These are phyloP conservation scores for Lochmaea crataegi DNA, from an alignment of 2,888 invertebrate genomes.

Conservation along the genomic window DNA sequence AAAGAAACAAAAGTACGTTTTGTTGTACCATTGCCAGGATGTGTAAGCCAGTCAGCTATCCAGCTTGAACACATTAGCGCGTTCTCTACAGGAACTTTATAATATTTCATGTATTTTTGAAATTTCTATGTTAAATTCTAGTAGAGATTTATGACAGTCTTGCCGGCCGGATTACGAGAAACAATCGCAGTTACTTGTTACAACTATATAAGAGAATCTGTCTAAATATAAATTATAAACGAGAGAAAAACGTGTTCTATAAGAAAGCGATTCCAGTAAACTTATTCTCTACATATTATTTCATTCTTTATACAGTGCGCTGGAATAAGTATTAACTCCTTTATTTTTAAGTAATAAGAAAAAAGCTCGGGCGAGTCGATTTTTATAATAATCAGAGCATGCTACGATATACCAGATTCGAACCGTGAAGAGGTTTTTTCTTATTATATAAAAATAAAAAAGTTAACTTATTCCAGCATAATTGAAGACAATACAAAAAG, in stretches of 20 bases:
- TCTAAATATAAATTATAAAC: slow-evolving; percentile 22
- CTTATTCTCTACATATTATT: neutral
- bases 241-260: slow-evolving; percentile 11
- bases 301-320: neutral
- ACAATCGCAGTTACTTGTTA: slow-evolving; percentile 26
- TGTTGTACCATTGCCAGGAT: slow-evolving; percentile 57
- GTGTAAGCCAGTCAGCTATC: slow-evolving; percentile 42
- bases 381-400: too few relatives aligned
- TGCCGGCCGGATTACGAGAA: slow-evolving; percentile 20
- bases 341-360: too few relatives aligned
- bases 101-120: slow-evolving; percentile 41
- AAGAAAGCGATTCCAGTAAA: neutral
- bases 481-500: too few relatives aligned
- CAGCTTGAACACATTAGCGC: slow-evolving; percentile 41
- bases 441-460: too few relatives aligned
- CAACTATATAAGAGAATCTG: slow-evolving; percentile 17
- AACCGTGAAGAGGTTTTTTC: too few relatives aligned
- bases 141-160: slow-evolving; percentile 31
- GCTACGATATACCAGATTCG: too few relatives aligned
- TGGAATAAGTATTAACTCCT: too few relatives aligned
- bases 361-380: too few relatives aligned
- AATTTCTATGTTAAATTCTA: slow-evolving; percentile 36
- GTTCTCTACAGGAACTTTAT: slow-evolving; percentile 37
- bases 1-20: slow-evolving; percentile 52
- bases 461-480: too few relatives aligned